Evolutionary conservation across 1,140 invertebrate species (phyloP), one percentile per base, ranked within the genome.

Genomic region (Hypsibius dujardini): DNA sequence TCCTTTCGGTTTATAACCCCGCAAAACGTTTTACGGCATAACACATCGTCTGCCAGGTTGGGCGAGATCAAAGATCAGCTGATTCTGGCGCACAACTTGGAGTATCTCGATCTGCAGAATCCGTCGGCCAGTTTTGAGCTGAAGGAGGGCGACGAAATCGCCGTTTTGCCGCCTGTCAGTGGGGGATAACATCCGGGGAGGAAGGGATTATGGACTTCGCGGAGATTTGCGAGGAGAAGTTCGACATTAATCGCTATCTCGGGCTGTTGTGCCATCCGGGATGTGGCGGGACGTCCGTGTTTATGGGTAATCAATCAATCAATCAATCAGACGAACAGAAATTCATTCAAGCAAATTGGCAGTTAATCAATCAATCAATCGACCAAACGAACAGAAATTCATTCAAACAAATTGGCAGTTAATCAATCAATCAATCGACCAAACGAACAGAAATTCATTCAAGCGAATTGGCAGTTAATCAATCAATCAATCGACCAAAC

Each of bases 81-180:
- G 3, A 67, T 67, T 42, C 45, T 67, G 62, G 62, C 62, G 62
- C 62, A 15, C 12, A 67, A 67, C 42, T 42, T 67, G 12, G 62
- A 67, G 45, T 67, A 15, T 67, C 12, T 67, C 12, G 42, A 67
- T 3, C 42, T 67, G 12, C 7, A 56, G 7, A 67, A 67, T 67
- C 62, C 62, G 3, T 15, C 62, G 3, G 12, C 12, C 12, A 3
- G 3, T 12, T 15, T 67, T 15, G 7, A 67, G 12, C 7, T 67
- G 12, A 3, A 42, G 42, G 3, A 12, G 3, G 62, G 62, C 42
- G 62, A 67, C 62, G 62, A 67, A 42, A 12, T 67, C 12, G 62
- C 62, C 12, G 12, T 67, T 67, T 42, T 67, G 12, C 62, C 62
- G 7, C 62, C 62, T 42, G 62, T 67, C 42, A 67, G 62, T 42